Conservation (phyloP, 2,797 vertebrate species). For the Danio tinwini region DNA sequence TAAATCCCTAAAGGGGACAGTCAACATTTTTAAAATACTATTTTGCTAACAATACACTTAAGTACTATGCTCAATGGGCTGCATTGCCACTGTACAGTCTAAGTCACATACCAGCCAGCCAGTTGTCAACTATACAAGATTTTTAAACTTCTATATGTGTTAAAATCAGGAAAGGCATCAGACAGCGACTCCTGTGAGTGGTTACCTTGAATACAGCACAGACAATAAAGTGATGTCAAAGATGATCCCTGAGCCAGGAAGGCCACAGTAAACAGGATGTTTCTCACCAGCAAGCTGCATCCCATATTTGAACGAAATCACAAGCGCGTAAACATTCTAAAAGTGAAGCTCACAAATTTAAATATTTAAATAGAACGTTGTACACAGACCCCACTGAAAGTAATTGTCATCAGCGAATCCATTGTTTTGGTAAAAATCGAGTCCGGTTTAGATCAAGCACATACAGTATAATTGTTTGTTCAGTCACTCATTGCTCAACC, state of each 20-base stretch:
- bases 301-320: constrained; percentile 78
- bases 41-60: background rate
- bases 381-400: background rate
- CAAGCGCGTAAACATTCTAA: constrained; percentile 68
- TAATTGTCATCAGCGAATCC: constrained; percentile 20
- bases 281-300: constrained; percentile 81
- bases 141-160: constrained; percentile 9
- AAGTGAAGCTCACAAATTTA: constrained; percentile 37
- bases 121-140: background rate
- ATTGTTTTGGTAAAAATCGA: constrained; percentile 39
- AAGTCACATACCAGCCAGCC: too few species aligned
- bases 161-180: constrained; percentile 53
- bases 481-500: constrained; percentile 56
- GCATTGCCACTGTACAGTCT: too few species aligned
- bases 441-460: constrained; percentile 12
- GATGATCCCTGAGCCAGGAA: constrained; percentile 80
- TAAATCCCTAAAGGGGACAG: too few species aligned
- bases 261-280: constrained; percentile 84
- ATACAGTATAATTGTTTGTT: constrained; percentile 33
- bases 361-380: constrained; percentile 65
- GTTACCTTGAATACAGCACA: constrained; percentile 78
- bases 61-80: background rate
- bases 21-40: background rate
- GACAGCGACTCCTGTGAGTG: constrained; percentile 49
- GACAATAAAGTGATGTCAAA: constrained; percentile 80